Conservation (phyloP, 2,888 invertebrate genomes). For the Caenorhabditis imperialis region DNA sequence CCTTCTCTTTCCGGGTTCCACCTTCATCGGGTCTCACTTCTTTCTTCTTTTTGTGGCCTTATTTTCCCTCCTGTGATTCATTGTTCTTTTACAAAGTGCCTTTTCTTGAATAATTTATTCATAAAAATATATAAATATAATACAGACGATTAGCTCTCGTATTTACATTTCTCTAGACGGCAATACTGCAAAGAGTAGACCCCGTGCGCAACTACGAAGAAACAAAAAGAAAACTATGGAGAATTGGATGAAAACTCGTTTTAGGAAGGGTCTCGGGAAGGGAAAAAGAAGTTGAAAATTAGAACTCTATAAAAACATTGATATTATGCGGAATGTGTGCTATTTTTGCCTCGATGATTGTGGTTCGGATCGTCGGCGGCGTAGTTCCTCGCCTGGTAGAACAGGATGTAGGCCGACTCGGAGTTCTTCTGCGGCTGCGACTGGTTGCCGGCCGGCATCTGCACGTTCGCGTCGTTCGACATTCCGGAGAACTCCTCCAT, state of each 20-base stretch:
- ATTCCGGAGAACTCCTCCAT: conserved; percentile 99
- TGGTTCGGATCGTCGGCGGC: conserved; percentile 34
- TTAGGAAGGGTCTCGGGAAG: no score
- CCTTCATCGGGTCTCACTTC: conserved; percentile 5
- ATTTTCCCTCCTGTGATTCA: background rate
- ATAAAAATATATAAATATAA: conserved; percentile 29
- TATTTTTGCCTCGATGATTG: conserved; percentile 15
- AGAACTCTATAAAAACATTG: no score
- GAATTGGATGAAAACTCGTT: no score
- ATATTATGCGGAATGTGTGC: conserved; percentile 12
- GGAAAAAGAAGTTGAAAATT: no score
- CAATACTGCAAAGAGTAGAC: no score
- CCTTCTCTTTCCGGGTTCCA: background rate
- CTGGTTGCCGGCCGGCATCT: conserved; percentile 28
- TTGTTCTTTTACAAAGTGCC: conserved; percentile 7
- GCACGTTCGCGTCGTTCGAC: conserved; percentile 80
- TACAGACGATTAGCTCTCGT: no score
- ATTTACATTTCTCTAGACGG: no score
- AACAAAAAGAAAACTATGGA: no score
- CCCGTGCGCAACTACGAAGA: no score
- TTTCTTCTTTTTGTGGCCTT: conserved; percentile 2
- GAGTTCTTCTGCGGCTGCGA: conserved; percentile 89
- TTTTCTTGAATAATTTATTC: conserved; percentile 39
- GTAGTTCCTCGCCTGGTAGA: conserved; percentile 86
- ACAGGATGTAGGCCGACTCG: conserved; percentile 98